Evolutionary conservation across 1,140 invertebrate species (phyloP).

Genomic region (Globodera rostochiensis): DNA sequence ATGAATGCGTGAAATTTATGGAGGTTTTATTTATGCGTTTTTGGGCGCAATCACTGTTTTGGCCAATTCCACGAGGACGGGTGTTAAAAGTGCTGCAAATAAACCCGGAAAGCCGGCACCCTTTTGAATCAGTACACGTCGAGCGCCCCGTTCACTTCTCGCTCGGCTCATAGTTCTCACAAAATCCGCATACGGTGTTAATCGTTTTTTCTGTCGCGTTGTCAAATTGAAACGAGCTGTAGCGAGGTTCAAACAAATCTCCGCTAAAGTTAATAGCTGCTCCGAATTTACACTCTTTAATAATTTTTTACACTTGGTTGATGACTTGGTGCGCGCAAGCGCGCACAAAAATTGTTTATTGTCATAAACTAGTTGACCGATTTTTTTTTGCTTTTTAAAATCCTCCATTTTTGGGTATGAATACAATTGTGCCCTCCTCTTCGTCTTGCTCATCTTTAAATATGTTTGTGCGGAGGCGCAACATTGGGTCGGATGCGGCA

Average conservation of each 20-base stretch:
- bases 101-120: not conserved
- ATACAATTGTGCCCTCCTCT: conserved; percentile 15
- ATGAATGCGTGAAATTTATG: not conserved
- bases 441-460: conserved; percentile 8
- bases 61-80: not conserved
- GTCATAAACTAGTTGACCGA: conserved; percentile 7
- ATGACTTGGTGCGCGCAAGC: not conserved
- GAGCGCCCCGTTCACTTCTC: not conserved
- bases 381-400: not conserved
- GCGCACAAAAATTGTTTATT: not conserved
- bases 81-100: conserved; percentile 13
- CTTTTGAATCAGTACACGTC: not conserved
- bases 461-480: conserved; percentile 26
- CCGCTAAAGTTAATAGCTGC: not conserved
- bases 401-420: conserved; percentile 17
- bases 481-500: conserved; percentile 11
- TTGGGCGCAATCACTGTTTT: not conserved
- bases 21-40: not conserved
- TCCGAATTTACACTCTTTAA: not conserved
- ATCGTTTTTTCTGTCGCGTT: conserved; percentile 14
- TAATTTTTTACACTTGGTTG: conserved; percentile 1
- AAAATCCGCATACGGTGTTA: conserved; percentile 11
- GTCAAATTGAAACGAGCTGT: conserved; percentile 6
- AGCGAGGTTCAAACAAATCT: conserved; percentile 24
- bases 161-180: not conserved